These are phyloP conservation scores for Diarsia mendica DNA, from an alignment of 2,888 invertebrate species.

Conservation along the genomic window DNA sequence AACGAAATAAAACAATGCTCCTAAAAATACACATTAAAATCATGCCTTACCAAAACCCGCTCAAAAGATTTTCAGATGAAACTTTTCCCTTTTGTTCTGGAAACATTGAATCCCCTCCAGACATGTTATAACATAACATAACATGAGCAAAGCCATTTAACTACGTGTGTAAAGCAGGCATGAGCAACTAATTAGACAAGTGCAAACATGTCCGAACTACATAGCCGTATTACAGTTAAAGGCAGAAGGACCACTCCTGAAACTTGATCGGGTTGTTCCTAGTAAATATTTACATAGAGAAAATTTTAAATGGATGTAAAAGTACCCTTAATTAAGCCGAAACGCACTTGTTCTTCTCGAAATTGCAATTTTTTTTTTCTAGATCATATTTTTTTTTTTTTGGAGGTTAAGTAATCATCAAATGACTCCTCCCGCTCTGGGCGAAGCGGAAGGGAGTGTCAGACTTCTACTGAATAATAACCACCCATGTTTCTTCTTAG, in stretches of 20 bases:
- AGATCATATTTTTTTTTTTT: too few relatives aligned
- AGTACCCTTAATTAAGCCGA: too few relatives aligned
- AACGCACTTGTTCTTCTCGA: too few relatives aligned
- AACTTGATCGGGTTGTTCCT: not conserved
- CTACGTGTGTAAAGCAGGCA: conserved; percentile 42
- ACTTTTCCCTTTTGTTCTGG: conserved; percentile 13
- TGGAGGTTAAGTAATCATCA: too few relatives aligned
- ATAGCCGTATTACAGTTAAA: not conserved
- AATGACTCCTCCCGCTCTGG: too few relatives aligned
- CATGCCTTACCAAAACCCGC: not conserved
- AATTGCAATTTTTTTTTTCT: too few relatives aligned
- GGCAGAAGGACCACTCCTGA: conserved; percentile 13
- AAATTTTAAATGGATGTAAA: too few relatives aligned
- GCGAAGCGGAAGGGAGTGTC: too few relatives aligned
- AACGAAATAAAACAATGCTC: too few relatives aligned
- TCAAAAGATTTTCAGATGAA: not conserved
- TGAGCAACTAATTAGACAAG: conserved; percentile 55
- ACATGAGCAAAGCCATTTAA: conserved; percentile 44
- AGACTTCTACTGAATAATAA: too few relatives aligned
- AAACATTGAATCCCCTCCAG: conserved; percentile 33
- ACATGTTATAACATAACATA: conserved; percentile 40
- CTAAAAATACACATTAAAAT: not conserved
- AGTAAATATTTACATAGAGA: not conserved
- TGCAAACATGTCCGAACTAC: conserved; percentile 51
- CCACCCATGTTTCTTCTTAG: too few relatives aligned